phyloP scores from a whole-genome alignment of 2,888 invertebrate genomes.

The Tetragonula carbonaria region DNA sequence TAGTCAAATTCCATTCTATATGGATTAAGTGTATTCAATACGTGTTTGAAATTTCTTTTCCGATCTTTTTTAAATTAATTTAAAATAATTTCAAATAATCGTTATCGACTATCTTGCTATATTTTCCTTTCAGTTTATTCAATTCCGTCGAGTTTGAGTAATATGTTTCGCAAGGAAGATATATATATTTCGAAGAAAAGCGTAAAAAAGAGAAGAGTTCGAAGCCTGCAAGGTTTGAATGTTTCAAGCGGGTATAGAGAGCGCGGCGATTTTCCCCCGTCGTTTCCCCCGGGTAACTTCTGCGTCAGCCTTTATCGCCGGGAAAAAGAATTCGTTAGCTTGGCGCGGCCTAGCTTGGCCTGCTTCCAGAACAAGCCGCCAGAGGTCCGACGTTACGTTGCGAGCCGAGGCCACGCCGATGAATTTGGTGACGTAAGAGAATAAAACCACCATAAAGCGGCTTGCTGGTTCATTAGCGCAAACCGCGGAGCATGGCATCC shows the following conservation, averaged over 20 bases:
- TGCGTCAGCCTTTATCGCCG: conserved; percentile 61
- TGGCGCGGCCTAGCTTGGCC: conserved; percentile 49
- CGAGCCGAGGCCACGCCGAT: conserved; percentile 56
- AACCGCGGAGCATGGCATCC: conserved; percentile 66
- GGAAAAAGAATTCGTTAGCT: conserved; percentile 65
- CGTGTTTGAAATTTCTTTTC: neutral
- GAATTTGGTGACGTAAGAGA: conserved; percentile 72
- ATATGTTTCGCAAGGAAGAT: too few relatives aligned
- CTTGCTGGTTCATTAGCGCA: conserved; percentile 75
- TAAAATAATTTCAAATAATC: neutral
- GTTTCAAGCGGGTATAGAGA: conserved; percentile 12
- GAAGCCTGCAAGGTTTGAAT: neutral
- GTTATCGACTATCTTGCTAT: neutral
- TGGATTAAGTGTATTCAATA: neutral
- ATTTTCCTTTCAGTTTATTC: neutral
- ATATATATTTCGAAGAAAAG: neutral
- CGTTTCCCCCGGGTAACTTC: conserved; percentile 57
- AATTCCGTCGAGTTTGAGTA: neutral
- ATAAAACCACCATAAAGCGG: conserved; percentile 74
- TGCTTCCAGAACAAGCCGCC: conserved; percentile 57
- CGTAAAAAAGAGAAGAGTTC: neutral
- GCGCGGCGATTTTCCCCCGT: conserved; percentile 38
- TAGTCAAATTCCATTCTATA: too few relatives aligned
- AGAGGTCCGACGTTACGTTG: conserved; percentile 62
- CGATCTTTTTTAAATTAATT: too few relatives aligned